A percentile compares a stretch with the other conserved stretches of the same genome.
phyloP scores from a whole-genome alignment of 2,113 vertebrate genomes.

The Notarius quadriscutis region DNA sequence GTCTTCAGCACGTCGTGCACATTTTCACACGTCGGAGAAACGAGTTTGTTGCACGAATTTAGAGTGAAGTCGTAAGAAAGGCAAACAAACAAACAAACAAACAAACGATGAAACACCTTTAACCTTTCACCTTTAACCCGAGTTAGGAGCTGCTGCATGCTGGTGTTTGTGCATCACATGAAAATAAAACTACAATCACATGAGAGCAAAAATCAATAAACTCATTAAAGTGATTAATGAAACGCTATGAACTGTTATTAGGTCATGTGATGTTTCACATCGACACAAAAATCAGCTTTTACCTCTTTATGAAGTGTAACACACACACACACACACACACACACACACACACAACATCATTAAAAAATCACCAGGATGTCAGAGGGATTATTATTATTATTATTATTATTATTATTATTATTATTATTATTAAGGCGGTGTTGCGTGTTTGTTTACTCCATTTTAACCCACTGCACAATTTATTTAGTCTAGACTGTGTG shows the following conservation, averaged over 20 bases:
- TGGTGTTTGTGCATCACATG: neutral
- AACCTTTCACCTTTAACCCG: neutral
- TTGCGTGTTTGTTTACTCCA: neutral
- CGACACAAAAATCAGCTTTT: too few relatives aligned
- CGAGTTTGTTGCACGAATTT: neutral
- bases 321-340: too few relatives aligned
- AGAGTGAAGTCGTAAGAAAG: neutral
- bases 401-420: slow-evolving; percentile 15
- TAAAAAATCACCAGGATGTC: too few relatives aligned
- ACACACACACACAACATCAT: too few relatives aligned
- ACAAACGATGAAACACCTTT: neutral
- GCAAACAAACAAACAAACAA: too few relatives aligned
- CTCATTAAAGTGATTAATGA: neutral
- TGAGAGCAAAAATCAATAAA: neutral
- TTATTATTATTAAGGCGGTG: neutral
- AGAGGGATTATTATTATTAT: neutral
- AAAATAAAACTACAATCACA: neutral
- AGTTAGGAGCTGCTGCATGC: neutral
- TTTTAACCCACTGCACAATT: neutral
- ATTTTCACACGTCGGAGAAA: neutral
- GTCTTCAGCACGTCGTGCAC: neutral
- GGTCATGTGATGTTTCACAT: neutral
- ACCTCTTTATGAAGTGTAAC: too few relatives aligned
- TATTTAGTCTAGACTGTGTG: neutral
- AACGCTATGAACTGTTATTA: neutral